Evolutionary conservation across 1,140 invertebrate species (phyloP).

Genomic region (Procambarus virginalis): DNA sequence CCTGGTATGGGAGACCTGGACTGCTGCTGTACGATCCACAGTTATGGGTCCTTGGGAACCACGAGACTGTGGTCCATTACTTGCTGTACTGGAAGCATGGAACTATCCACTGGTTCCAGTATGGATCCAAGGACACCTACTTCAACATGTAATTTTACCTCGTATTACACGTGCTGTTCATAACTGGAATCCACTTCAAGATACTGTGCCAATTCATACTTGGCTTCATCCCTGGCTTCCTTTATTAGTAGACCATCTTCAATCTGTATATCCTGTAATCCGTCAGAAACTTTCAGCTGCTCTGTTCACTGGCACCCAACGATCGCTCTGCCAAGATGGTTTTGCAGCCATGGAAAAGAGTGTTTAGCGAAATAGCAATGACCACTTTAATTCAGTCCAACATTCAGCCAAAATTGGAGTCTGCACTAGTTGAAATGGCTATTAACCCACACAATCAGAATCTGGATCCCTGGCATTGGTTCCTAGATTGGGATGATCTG

Average conservation of each 20-base stretch:
- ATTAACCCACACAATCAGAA: conserved; percentile 86
- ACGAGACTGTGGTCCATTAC: conserved; percentile 82
- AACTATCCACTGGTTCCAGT: conserved; percentile 82
- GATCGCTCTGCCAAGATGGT: conserved; percentile 94
- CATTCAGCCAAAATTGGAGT: conserved; percentile 92
- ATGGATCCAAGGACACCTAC: conserved; percentile 89
- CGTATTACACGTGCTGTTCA: conserved; percentile 86
- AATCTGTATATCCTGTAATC: conserved; percentile 93
- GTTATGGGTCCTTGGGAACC: conserved; percentile 82
- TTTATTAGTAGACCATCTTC: conserved; percentile 81
- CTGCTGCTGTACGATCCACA: conserved; percentile 85
- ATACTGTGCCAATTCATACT: conserved; percentile 93
- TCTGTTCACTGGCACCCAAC: conserved; percentile 89
- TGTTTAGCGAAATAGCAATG: conserved; percentile 88
- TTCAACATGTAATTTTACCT: conserved; percentile 88
- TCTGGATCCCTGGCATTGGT: conserved; percentile 85
- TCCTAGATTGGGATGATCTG: conserved; percentile 89
- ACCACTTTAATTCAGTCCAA: conserved; percentile 90
- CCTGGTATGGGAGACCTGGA: conserved; percentile 92
- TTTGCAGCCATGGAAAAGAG: conserved; percentile 92
- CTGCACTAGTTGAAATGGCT: conserved; percentile 82
- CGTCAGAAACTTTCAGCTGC: conserved; percentile 92
- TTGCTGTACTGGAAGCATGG: conserved; percentile 89
- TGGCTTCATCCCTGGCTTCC: conserved; percentile 98
- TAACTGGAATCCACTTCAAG: conserved; percentile 95